phyloP scores from a whole-genome alignment of 2,113 vertebrate species.

The Panthera leo region DNA sequence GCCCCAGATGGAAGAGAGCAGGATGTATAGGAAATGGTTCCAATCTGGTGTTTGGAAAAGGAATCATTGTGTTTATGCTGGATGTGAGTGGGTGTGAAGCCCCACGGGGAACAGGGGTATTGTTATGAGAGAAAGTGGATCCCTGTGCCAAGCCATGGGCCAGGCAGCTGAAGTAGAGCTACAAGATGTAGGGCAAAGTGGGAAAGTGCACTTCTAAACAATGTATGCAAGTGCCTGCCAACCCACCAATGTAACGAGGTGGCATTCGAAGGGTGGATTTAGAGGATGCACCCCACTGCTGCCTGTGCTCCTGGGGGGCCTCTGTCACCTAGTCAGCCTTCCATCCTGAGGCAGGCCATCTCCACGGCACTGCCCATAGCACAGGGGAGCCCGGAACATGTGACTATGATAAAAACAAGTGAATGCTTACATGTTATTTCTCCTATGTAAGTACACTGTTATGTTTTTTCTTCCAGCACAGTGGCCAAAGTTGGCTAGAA shows the following conservation, averaged over 20 bases:
- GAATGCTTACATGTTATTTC: fast-evolving
- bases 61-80: fast-evolving
- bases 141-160: no score
- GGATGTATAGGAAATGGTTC: not conserved
- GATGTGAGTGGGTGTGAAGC: fast-evolving
- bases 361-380: not conserved
- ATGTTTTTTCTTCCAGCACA: not conserved
- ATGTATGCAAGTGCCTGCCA: not conserved
- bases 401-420: fast-evolving
- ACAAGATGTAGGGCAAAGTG: fast-evolving
- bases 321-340: fast-evolving
- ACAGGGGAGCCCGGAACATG: not conserved
- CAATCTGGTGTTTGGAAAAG: not conserved
- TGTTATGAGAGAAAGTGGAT: no score
- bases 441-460: fast-evolving
- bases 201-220: not conserved
- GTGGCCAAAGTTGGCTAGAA: fast-evolving
- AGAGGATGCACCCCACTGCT: no score
- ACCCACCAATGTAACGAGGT: not conserved
- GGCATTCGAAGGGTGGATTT: not conserved
- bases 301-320: no score
- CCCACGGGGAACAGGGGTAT: fast-evolving
- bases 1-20: fast-evolving
- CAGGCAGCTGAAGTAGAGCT: no score
- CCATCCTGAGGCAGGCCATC: not conserved